Conservation (phyloP, 2,797 vertebrate species). For the Acanthis flammea region DNA sequence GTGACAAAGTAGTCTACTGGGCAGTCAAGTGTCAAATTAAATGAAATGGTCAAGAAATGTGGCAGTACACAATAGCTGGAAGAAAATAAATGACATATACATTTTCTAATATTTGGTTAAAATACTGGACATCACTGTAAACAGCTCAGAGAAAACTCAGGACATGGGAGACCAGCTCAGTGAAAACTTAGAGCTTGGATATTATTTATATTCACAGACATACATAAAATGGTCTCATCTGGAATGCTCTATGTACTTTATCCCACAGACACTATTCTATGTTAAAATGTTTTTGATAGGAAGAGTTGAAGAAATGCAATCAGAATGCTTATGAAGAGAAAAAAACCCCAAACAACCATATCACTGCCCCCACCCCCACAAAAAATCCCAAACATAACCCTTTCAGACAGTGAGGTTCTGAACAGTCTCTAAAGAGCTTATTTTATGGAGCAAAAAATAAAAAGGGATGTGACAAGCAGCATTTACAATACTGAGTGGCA, state of each 20-base stretch:
- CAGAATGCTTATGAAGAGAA: neutral
- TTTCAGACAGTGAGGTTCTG: neutral
- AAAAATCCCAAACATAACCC: neutral
- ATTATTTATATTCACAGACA: neutral
- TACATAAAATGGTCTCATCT: neutral
- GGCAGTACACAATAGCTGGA: neutral
- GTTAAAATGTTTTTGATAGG: neutral
- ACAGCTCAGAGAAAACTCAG: neutral
- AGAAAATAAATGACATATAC: neutral
- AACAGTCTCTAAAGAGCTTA: neutral
- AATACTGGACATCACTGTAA: neutral
- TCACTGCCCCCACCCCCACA: accelerated
- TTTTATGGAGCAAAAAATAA: neutral
- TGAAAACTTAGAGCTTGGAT: neutral
- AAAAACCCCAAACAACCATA: accelerated
- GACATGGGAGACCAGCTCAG: neutral
- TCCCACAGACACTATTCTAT: neutral
- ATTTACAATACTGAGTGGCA: neutral
- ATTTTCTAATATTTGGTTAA: neutral
- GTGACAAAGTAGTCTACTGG: neutral
- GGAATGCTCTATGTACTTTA: neutral
- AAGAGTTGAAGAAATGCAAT: neutral
- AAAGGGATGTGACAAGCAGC: neutral
- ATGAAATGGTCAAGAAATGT: neutral
- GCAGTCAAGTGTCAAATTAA: neutral